Evolutionary conservation across 2,888 invertebrate species (phyloP).

Genomic region (Acholoe squamosa): DNA sequence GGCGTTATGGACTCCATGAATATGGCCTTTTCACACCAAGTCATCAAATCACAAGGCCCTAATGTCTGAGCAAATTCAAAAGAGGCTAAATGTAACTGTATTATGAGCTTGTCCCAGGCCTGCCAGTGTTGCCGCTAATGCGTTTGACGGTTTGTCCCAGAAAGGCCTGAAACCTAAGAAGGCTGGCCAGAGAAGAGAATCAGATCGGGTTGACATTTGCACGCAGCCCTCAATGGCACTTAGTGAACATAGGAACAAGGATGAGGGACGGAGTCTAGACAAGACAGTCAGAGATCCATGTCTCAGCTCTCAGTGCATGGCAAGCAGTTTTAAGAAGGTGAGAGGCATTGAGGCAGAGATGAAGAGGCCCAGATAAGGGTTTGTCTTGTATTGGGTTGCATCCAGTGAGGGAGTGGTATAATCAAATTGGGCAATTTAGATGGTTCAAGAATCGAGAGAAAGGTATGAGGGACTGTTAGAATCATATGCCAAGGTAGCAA

Average conservation of each 20-base stretch:
- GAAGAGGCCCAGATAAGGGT: no score
- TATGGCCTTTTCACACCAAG: background rate
- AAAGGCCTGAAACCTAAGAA: slow-evolving; percentile 15
- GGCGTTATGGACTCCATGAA: background rate
- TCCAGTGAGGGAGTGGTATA: no score
- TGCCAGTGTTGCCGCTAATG: background rate
- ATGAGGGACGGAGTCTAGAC: background rate
- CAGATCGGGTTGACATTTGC: slow-evolving; percentile 18
- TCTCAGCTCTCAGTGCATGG: no score
- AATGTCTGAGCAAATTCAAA: background rate
- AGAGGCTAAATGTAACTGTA: slow-evolving; percentile 33
- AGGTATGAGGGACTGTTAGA: no score
- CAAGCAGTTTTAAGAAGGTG: no score
- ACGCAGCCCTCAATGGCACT: background rate
- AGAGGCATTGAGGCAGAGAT: background rate
- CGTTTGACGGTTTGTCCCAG: background rate
- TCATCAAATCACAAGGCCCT: background rate
- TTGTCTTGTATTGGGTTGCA: no score
- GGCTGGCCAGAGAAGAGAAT: background rate
- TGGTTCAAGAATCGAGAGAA: no score
- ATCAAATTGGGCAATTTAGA: no score
- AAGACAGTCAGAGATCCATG: no score
- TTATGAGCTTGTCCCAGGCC: slow-evolving; percentile 3
- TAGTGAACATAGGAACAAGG: background rate
- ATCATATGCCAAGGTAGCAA: no score